These are phyloP conservation scores for Pandemis heparana DNA, from an alignment of 2,888 invertebrate genomes.

Conservation along the genomic window DNA sequence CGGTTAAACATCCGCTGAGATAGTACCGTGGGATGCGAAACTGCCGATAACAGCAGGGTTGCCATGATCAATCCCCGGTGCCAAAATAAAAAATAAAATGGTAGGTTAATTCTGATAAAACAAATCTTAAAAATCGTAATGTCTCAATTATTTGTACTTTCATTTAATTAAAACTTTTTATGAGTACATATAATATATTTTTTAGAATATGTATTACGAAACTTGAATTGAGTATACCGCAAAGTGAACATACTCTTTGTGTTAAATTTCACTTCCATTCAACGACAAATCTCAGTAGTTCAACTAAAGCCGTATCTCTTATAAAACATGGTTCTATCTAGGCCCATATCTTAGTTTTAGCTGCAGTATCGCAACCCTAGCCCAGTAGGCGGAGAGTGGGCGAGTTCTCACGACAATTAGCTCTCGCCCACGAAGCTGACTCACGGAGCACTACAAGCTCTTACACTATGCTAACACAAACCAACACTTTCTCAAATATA, in stretches of 20 bases:
- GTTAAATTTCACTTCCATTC: neutral
- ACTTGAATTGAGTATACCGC: too few species aligned
- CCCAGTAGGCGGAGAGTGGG: constrained; percentile 49
- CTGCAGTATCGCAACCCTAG: constrained; percentile 4
- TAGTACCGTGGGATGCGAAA: constrained; percentile 3
- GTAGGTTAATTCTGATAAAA: neutral
- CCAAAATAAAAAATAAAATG: neutral
- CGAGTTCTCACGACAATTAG: constrained; percentile 81
- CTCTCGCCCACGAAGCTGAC: constrained; percentile 50
- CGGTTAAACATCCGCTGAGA: constrained; percentile 6
- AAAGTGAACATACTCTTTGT: too few species aligned
- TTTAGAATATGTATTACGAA: too few species aligned
- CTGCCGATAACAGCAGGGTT: constrained; percentile 1
- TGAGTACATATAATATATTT: too few species aligned
- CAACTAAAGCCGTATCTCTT: neutral
- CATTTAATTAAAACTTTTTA: too few species aligned
- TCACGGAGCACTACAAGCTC: constrained; percentile 17
- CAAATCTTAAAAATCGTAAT: neutral
- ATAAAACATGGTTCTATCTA: neutral
- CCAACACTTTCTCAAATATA: neutral
- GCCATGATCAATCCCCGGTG: neutral
- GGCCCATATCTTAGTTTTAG: neutral
- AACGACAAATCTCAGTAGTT: neutral
- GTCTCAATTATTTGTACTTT: too few species aligned
- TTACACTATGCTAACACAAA: neutral